phyloP scores from a whole-genome alignment of 2,113 vertebrate genomes.

The Ageneiosus marmoratus region DNA sequence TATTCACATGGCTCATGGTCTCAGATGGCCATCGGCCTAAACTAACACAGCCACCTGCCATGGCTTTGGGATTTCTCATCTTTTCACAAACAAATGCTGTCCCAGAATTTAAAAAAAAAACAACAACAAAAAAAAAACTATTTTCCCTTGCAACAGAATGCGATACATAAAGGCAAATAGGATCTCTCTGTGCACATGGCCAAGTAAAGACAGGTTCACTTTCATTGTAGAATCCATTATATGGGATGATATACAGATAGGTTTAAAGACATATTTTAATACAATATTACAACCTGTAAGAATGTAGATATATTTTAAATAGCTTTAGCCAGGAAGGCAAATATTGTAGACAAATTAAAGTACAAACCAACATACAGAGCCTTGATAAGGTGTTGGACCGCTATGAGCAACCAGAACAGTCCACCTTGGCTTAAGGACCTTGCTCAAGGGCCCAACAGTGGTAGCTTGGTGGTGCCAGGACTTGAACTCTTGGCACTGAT shows the following conservation, averaged over 20 bases:
- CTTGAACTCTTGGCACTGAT: not conserved
- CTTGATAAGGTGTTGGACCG: not conserved
- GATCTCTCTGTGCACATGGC: not conserved
- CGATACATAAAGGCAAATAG: not conserved
- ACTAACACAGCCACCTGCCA: constrained; percentile 8
- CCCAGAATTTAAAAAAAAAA: not conserved
- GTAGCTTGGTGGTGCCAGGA: too few species aligned
- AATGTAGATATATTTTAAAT: not conserved
- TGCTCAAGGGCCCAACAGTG: too few species aligned
- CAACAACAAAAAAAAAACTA: not conserved
- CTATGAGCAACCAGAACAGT: not conserved
- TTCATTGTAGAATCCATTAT: not conserved
- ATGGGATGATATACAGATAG: not conserved
- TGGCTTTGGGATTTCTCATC: not conserved
- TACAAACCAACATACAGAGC: not conserved
- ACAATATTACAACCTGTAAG: not conserved
- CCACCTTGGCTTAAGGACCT: too few species aligned
- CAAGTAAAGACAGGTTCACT: not conserved
- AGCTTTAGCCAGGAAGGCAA: not conserved
- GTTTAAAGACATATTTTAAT: not conserved
- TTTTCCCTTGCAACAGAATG: not conserved
- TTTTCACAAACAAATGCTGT: constrained; percentile 9
- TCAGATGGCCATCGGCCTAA: not conserved
- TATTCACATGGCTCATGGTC: not conserved
- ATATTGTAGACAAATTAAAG: not conserved